Base-by-base conservation (phyloP, 2,888 invertebrate species). In the Pyralis farinalis region DNA sequence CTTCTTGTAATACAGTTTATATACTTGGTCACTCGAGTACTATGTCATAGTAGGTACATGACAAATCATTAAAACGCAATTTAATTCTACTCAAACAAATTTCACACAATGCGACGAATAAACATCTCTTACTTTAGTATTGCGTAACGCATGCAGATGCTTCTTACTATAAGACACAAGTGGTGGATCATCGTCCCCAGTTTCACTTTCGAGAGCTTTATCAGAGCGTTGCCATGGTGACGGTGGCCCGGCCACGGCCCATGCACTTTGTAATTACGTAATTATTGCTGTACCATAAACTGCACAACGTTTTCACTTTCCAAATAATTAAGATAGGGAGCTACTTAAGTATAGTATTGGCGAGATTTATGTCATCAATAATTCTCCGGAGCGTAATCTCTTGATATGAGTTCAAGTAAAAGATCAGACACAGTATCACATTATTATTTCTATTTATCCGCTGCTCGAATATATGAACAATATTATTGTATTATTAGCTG, bases 131-230 rank as follows among this genome's bases (percentile, higher is more conserved):
- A n/a, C 4, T 16, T 16, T 16, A 16, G 16, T 2, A 16, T 16
- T 16, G 29, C 29, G 7, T 32, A 32, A 32, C 10, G 7, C 12
- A 32, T 9, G 29, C 16, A 16, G 31, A 32, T 36, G 28, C 28
- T 28, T 25, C 22, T 35, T 8, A 25, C n/a, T 7, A 9, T 35
- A 31, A 10, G 30, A 9, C 12, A 31, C 20, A 16, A 28, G 30
- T 12, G 38, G 44, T 40, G 31, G 70, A 65, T 73, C 67, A 57
- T 52, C 52, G 62, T 61, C 61, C 71, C 50, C 44, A 55, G 65
- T 78, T 82, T 78, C 76, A 79, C 81, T 82, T 80, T 79, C 70
- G 53, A 63, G 63, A 59, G 55, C 66, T 51, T 48, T 71, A 79
- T 75, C 66, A 71, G 71, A 72, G 70, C 74, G 71, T 73, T 72